These are phyloP conservation scores for Poecilus cupreus DNA, from an alignment of 2,888 invertebrate genomes.

Conservation along the genomic window DNA sequence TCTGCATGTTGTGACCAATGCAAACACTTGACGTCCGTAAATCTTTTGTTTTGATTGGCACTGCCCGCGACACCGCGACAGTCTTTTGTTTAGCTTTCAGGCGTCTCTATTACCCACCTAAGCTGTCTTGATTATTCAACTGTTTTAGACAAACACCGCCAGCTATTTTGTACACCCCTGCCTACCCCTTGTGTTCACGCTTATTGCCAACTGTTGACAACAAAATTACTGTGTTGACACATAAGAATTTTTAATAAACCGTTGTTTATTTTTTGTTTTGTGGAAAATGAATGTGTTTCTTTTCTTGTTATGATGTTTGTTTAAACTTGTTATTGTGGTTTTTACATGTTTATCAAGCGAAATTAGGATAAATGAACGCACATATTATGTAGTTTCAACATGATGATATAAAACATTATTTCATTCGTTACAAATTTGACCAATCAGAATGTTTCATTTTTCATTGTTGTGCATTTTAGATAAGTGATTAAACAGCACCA, in stretches of 20 bases:
- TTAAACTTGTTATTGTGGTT: not conserved
- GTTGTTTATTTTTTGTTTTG: not conserved
- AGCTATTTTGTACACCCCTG: not conserved
- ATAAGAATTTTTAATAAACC: constrained; percentile 8
- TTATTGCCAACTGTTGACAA: constrained; percentile 23
- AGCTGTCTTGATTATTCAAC: not conserved
- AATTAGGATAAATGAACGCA: not conserved
- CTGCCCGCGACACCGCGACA: constrained; percentile 7
- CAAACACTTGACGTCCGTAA: constrained; percentile 31
- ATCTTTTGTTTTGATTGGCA: constrained; percentile 46
- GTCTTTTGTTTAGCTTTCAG: constrained; percentile 8
- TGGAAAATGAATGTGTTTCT: no score
- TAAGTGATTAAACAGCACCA: no score
- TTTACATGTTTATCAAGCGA: not conserved
- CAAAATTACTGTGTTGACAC: constrained; percentile 2
- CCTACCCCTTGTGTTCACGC: not conserved
- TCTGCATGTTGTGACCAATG: not conserved
- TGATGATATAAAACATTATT: not conserved
- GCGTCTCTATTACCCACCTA: constrained; percentile 9
- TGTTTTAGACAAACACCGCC: not conserved
- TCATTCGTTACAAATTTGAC: not conserved
- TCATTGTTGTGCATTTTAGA: no score
- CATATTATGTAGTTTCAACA: not conserved
- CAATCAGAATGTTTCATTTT: no score
- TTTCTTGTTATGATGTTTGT: no score